These are phyloP conservation scores for Pararge aegeria DNA, from an alignment of 1,140 invertebrate genomes.

Conservation along the genomic window DNA sequence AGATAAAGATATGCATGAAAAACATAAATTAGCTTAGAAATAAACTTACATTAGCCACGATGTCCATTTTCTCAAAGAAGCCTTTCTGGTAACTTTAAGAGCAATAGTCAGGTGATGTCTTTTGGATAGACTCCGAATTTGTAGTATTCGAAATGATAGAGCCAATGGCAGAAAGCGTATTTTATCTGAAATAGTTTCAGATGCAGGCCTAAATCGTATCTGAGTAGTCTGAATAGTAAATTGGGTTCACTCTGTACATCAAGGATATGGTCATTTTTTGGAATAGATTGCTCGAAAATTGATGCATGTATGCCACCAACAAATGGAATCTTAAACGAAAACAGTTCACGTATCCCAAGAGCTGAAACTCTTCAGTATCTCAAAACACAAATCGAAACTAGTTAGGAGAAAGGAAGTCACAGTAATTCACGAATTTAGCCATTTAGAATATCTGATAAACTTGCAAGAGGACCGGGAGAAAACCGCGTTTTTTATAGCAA, in stretches of 20 bases:
- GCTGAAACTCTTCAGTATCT: conserved; percentile 15
- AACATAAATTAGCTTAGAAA: background rate
- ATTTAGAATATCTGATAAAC: conserved; percentile 43
- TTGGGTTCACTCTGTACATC: conserved; percentile 81
- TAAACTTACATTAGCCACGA: conserved; percentile 79
- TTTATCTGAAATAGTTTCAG: conserved; percentile 50
- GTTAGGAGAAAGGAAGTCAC: conserved; percentile 68
- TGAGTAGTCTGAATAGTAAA: conserved; percentile 83
- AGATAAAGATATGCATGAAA: background rate
- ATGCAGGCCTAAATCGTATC: conserved; percentile 77
- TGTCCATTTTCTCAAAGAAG: conserved; percentile 70
- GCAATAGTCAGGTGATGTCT: conserved; percentile 63
- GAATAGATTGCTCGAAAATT: conserved; percentile 49
- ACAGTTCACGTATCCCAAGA: conserved; percentile 19
- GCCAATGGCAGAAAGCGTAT: conserved; percentile 61
- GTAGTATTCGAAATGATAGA: conserved; percentile 71
- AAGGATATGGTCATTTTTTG: conserved; percentile 80
- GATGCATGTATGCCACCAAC: conserved; percentile 69
- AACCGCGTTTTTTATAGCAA: conserved; percentile 12
- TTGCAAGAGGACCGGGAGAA: conserved; percentile 21
- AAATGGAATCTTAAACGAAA: conserved; percentile 59
- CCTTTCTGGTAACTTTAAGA: conserved; percentile 11
- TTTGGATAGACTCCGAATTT: conserved; percentile 72
- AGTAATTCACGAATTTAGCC: conserved; percentile 65
- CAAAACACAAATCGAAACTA: conserved; percentile 44